Conservation (phyloP, 1,140 invertebrate genomes). For the Drosophila guanche region DNA sequence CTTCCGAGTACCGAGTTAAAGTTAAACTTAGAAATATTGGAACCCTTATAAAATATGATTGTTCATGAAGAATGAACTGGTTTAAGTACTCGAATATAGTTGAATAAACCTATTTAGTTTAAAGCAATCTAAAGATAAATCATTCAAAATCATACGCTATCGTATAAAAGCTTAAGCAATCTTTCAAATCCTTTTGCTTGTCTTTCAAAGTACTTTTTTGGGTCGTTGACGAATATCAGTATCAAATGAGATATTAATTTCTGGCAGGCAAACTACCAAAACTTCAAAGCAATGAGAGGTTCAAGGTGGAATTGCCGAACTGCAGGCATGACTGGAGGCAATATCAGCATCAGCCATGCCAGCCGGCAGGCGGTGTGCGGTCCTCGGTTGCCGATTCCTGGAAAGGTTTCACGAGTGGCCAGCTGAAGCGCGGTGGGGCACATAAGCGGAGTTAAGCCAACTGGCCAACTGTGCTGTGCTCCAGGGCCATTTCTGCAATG, state of each 20-base stretch:
- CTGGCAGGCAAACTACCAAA: conserved; percentile 7
- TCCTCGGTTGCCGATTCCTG: conserved; percentile 43
- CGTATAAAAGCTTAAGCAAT: too few relatives aligned
- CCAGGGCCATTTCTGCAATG: conserved; percentile 28
- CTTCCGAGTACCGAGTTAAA: too few relatives aligned
- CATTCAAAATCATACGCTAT: too few relatives aligned
- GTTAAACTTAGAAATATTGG: too few relatives aligned
- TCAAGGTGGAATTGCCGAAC: conserved; percentile 24
- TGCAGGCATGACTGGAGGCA: conserved; percentile 6
- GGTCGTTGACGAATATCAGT: neutral
- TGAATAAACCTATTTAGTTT: neutral
- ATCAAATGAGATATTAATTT: conserved; percentile 30
- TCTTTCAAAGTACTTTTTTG: neutral
- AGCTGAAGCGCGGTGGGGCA: neutral
- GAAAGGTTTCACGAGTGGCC: conserved; percentile 29
- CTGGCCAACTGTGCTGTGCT: conserved; percentile 17
- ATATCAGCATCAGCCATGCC: conserved; percentile 4
- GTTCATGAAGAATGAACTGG: too few relatives aligned
- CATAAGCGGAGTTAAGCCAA: neutral
- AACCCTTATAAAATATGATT: too few relatives aligned
- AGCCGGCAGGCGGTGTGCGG: conserved; percentile 34
- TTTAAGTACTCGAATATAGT: neutral
- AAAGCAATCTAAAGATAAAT: too few relatives aligned
- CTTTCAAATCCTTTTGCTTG: neutral
- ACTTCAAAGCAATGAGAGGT: conserved; percentile 35